Conservation (phyloP, 2,797 vertebrate species). For the Eospalax fontanierii region DNA sequence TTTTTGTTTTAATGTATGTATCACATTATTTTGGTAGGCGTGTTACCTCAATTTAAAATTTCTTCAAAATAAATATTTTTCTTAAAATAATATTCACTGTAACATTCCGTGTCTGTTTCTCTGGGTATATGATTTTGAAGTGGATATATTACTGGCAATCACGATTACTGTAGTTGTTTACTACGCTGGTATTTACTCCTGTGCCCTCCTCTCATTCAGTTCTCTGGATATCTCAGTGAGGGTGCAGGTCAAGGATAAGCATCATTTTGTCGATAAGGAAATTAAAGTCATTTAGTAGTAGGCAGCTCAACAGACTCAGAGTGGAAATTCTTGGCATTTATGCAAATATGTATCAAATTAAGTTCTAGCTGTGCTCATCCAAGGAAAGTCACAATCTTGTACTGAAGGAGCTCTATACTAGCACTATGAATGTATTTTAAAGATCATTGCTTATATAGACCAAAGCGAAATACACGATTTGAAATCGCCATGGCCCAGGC, state of each 20-base stretch:
- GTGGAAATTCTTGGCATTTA: constrained; percentile 11
- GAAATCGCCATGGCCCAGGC: constrained; percentile 12
- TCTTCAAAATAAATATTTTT: not conserved
- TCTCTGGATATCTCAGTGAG: not conserved
- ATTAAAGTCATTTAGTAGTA: constrained; percentile 22
- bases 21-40: constrained; percentile 30
- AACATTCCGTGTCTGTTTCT: constrained; percentile 42
- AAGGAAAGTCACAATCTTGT: not conserved
- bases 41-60: constrained; percentile 59
- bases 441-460: constrained; percentile 7
- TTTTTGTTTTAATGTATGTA: not conserved
- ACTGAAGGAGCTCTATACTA: constrained; percentile 20
- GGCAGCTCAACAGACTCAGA: constrained; percentile 36
- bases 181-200: not conserved
- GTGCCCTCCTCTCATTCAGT: not conserved
- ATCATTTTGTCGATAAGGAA: constrained; percentile 46
- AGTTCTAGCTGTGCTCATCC: not conserved
- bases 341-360: not conserved
- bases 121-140: not conserved
- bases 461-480: constrained; percentile 4
- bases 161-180: constrained; percentile 4
- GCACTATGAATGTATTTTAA: not conserved
- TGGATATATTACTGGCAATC: not conserved
- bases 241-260: not conserved
- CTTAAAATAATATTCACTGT: constrained; percentile 24